phyloP scores from a whole-genome alignment of 1,140 invertebrate genomes.

The Trachelipus rathkii region DNA sequence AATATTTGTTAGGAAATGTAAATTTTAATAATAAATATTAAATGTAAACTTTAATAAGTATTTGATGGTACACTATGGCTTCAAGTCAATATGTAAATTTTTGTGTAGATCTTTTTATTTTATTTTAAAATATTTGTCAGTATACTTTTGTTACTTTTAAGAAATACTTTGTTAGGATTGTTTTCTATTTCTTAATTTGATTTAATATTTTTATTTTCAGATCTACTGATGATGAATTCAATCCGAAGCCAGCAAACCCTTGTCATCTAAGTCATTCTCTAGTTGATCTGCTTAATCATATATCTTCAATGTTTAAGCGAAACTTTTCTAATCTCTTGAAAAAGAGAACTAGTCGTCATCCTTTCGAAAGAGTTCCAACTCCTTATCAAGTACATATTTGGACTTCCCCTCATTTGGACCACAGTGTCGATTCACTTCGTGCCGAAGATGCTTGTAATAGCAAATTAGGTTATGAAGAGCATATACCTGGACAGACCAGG shows the following conservation, averaged over 20 bases:
- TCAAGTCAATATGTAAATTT: too few relatives aligned
- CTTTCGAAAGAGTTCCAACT: slow-evolving; percentile 92
- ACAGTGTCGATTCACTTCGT: slow-evolving; percentile 91
- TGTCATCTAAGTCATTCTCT: slow-evolving; percentile 92
- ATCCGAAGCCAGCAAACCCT: slow-evolving; percentile 84
- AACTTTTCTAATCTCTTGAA: slow-evolving; percentile 90
- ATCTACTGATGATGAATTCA: slow-evolving; percentile 91
- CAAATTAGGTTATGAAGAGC: slow-evolving; percentile 96
- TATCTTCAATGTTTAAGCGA: slow-evolving; percentile 87
- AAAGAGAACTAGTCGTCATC: slow-evolving; percentile 84
- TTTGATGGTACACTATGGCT: too few relatives aligned
- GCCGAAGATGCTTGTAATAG: slow-evolving; percentile 98
- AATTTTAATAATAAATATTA: too few relatives aligned
- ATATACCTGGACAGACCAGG: slow-evolving; percentile 96
- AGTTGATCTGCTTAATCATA: slow-evolving; percentile 86
- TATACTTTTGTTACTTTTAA: too few relatives aligned
- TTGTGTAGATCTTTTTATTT: too few relatives aligned
- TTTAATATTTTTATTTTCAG: slow-evolving; percentile 53
- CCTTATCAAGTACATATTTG: slow-evolving; percentile 95
- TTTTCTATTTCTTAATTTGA: too few relatives aligned
- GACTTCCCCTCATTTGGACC: slow-evolving; percentile 82
- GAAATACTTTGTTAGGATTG: too few relatives aligned
- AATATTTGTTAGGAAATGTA: too few relatives aligned
- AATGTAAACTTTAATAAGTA: too few relatives aligned
- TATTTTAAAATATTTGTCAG: too few relatives aligned